Base-by-base conservation (phyloP, 2,797 vertebrate genomes). In the Hipposideros larvatus region DNA sequence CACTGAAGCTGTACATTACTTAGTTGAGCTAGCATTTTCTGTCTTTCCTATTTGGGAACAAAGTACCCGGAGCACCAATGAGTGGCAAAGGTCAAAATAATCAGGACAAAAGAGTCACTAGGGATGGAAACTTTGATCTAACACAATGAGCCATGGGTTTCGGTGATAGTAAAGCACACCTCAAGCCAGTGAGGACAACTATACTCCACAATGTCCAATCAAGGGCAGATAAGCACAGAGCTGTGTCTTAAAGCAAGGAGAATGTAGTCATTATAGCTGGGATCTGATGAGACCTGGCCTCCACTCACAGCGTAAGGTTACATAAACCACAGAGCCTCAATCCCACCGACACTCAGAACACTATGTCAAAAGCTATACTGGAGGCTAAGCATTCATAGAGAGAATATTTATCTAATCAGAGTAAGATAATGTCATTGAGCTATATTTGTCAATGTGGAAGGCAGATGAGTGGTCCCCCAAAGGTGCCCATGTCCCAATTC, bases 81-180 rank as follows among this genome's bases (percentile, higher is more conserved):
- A 77, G 73, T 19, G 28, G 2, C 3, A 78, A 48, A 63, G 7
- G 3, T 10, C 77, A 11, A 85, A 63, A 19, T 7, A 53, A 21
- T 68, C 41, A 68, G 15, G 5, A 37, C 0, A 37, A 63, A 77
- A n/a, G 1, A 55, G 11, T 46, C 59, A 85, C 7, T 87, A 1
- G 73, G 21, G 1, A 7, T 5, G 16, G n/a, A 77, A 80, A 68
- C 11, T 66, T 4, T 43, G 15, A 68, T 13, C 11, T 31, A 73
- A 26, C 24, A 86, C 1, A 80, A 2, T 0, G 4, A 80, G 2
- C 22, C n/a, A 11, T 5, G 78, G 22, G 19, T 31, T 85, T 46
- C 43, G 31, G 26, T 74, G 31, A 51, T 7, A 31, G 0, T 10
- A 31, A 0, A 7, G 21, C 7, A 9, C 0, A 21, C 19, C 11